Conservation (phyloP, 2,797 vertebrate species). For the Ispidina picta region DNA sequence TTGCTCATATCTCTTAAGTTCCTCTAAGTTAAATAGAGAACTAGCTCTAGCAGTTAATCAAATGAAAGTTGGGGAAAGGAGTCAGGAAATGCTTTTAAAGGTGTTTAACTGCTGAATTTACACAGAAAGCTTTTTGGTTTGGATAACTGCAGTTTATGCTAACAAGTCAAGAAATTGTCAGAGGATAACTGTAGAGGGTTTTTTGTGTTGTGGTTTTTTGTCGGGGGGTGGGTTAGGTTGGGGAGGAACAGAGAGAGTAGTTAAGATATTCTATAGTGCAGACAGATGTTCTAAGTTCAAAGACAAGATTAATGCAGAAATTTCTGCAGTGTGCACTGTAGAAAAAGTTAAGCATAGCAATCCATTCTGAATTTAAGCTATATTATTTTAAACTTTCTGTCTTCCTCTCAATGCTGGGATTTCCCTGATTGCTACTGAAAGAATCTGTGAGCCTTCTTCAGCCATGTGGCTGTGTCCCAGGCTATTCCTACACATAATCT, state of each 20-base stretch:
- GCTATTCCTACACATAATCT: background rate
- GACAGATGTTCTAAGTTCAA: background rate
- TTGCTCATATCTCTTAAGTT: background rate
- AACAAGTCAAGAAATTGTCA: background rate
- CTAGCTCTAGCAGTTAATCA: background rate
- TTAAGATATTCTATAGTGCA: background rate
- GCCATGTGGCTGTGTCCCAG: background rate
- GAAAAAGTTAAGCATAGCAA: background rate
- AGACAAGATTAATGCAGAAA: background rate
- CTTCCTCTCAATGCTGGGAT: background rate
- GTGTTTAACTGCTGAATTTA: background rate
- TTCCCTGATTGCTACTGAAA: background rate
- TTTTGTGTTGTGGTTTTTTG: background rate
- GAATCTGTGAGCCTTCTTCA: background rate
- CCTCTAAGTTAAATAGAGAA: conserved; percentile 37
- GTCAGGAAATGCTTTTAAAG: background rate
- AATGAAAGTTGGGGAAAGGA: background rate
- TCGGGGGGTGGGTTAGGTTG: too few relatives aligned
- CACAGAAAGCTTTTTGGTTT: background rate
- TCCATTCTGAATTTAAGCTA: background rate
- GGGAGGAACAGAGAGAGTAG: accelerated
- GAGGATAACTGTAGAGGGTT: background rate
- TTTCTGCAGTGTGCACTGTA: background rate
- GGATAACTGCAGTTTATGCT: background rate
- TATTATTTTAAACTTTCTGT: background rate